Conservation (phyloP, 53 echinoderm and acorn worm genomes). For the Hippasteria phrygiana region DNA sequence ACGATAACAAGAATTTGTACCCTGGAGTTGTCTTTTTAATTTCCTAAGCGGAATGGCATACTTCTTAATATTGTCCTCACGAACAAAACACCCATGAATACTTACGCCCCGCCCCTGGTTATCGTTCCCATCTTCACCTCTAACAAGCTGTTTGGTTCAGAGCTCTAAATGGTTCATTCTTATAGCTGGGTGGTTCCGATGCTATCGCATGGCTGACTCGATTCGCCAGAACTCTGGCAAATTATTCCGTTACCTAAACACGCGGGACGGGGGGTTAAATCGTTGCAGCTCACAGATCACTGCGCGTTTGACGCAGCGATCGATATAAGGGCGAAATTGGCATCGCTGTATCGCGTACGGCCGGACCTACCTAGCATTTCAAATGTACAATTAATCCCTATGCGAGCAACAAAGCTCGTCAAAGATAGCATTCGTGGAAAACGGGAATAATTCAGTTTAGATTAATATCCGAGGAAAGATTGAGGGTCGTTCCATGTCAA, state of each 20-base stretch:
- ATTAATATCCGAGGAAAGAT: too few species aligned
- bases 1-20: too few species aligned
- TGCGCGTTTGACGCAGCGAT: slow-evolving; percentile 23
- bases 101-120: background rate
- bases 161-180: slow-evolving; percentile 31
- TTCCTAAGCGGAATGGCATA: too few species aligned
- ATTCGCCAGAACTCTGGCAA: slow-evolving; percentile 14
- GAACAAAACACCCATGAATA: background rate
- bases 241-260: slow-evolving; percentile 45
- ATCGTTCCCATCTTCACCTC: background rate
- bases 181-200: slow-evolving; percentile 32
- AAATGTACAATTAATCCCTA: too few species aligned
- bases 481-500: too few species aligned
- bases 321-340: background rate
- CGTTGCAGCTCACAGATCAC: slow-evolving; percentile 27
- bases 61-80: too few species aligned
- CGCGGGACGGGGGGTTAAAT: background rate
- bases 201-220: slow-evolving; percentile 18
- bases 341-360: too few species aligned
- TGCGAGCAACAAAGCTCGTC: too few species aligned
- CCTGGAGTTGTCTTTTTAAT: too few species aligned
- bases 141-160: slow-evolving; percentile 23
- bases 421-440: too few species aligned
- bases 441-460: too few species aligned
- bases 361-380: too few species aligned